Conservation (phyloP, 2,797 vertebrate species). For the Sebastes hubbsi region DNA sequence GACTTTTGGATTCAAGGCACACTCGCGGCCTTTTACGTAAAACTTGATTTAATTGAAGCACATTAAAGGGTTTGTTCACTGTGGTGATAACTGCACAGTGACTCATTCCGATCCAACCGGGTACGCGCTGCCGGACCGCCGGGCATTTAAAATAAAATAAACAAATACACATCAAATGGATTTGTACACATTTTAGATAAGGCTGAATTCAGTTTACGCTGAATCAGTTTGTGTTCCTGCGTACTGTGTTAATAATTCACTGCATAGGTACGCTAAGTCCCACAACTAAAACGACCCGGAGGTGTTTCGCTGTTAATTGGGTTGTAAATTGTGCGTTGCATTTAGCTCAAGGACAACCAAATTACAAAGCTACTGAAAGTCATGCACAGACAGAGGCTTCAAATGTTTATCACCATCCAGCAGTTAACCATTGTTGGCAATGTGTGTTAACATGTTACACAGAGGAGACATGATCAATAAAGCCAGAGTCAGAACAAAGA, state of each 20-base stretch:
- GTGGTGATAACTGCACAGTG: neutral
- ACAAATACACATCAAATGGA: neutral
- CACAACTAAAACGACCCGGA: slow-evolving; percentile 9
- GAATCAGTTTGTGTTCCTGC: neutral
- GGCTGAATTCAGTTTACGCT: slow-evolving; percentile 19
- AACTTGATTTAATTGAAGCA: slow-evolving; percentile 12
- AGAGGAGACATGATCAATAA: slow-evolving; percentile 15
- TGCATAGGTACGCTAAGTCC: neutral
- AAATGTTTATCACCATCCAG: neutral
- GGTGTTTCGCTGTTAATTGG: slow-evolving; percentile 49
- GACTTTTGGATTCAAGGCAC: slow-evolving; percentile 1
- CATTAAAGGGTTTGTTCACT: neutral
- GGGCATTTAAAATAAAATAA: neutral
- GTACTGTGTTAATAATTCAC: slow-evolving; percentile 22
- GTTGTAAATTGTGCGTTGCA: slow-evolving; percentile 36
- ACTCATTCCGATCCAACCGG: neutral
- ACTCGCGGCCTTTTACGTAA: neutral
- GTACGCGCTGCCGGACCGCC: neutral
- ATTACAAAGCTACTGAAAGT: slow-evolving; percentile 14
- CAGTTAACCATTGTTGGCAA: neutral
- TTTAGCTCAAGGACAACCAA: slow-evolving; percentile 40
- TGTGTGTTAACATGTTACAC: neutral
- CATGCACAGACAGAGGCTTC: slow-evolving; percentile 15
- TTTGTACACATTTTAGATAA: slow-evolving; percentile 32
- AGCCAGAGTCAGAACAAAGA: slow-evolving; percentile 3